Base-by-base conservation (phyloP, 2,113 vertebrate species). In the Oreochromis aureus region DNA sequence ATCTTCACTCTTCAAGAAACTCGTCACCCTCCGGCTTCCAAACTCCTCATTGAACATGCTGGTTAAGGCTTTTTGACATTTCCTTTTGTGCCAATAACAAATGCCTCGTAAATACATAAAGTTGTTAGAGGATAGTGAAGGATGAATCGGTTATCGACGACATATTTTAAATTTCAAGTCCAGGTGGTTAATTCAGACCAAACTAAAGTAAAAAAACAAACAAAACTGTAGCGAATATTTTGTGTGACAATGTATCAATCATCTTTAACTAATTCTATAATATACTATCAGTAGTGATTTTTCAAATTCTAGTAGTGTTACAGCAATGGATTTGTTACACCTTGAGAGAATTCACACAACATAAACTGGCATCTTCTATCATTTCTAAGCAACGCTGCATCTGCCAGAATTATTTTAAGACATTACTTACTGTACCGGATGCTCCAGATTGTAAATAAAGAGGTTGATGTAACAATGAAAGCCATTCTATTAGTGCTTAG, bases 1-100 rank as follows among this genome's bases (percentile, higher is more conserved):
- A 94, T 90, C 85, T 87, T 81, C 69, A 55, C 87, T 86, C 56
- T 89, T 82, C 34, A 87, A 89, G 82, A 78, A 88, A 86, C 80
- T 81, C 11, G 3, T 82, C 59, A 12, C 30, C 22, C 55, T 19
- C 71, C 39, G 8, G 13, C 18, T 24, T 30, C 18, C 10, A 81
- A 81, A 78, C 41, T 81, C 48, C 46, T 51, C 56, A 61, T 15
- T 80, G 61, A 86, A 54, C 32, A 82, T 30, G 18, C 80, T 24
- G 11, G 69, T 80, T 87, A 81, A 89, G 30, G 19, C 19, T 34
- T 36, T 80, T 27, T 3, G 81, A 15, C 5, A 55, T 34, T 7
- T 66, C 56, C 76, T 55, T 86, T 82, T 86, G 82, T 90, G 41
- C 59, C 32, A 41, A 53, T 5, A 44, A 86, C 32, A 48, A 83